phyloP scores from a whole-genome alignment of 2,888 invertebrate genomes.

The Malacosoma neustria region DNA sequence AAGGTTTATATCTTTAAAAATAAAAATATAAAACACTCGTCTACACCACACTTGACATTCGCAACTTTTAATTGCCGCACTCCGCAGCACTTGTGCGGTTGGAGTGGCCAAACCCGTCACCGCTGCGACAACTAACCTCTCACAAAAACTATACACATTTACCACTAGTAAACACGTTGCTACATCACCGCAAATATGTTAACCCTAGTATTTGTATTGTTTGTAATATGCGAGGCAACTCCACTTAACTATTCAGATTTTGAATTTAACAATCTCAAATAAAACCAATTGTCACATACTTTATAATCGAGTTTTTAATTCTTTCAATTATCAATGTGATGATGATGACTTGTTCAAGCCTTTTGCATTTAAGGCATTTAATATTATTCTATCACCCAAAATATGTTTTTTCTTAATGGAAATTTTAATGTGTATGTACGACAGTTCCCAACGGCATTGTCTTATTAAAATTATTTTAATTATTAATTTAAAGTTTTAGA shows the following conservation, averaged over 20 bases:
- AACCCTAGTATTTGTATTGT: conserved; percentile 10
- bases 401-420: too few relatives aligned
- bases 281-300: too few relatives aligned
- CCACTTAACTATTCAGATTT: conserved; percentile 14
- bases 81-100: conserved; percentile 50
- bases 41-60: conserved; percentile 61
- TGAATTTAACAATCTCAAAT: too few relatives aligned
- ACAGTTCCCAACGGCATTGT: too few relatives aligned
- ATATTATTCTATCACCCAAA: too few relatives aligned
- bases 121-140: conserved; percentile 33
- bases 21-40: conserved; percentile 39
- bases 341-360: too few relatives aligned
- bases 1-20: conserved; percentile 22
- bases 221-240: conserved; percentile 9
- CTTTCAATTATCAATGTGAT: too few relatives aligned
- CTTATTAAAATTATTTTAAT: too few relatives aligned
- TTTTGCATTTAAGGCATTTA: too few relatives aligned
- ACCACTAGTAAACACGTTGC: conserved; percentile 32
- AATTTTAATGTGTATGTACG: too few relatives aligned
- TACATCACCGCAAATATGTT: conserved; percentile 23
- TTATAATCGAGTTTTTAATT: too few relatives aligned
- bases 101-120: conserved; percentile 46
- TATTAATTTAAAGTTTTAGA: too few relatives aligned
- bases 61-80: conserved; percentile 72
- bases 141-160: conserved; percentile 42